These are phyloP conservation scores for Hemicrepidius hirtus DNA, from an alignment of 2,888 invertebrate genomes.

Conservation along the genomic window DNA sequence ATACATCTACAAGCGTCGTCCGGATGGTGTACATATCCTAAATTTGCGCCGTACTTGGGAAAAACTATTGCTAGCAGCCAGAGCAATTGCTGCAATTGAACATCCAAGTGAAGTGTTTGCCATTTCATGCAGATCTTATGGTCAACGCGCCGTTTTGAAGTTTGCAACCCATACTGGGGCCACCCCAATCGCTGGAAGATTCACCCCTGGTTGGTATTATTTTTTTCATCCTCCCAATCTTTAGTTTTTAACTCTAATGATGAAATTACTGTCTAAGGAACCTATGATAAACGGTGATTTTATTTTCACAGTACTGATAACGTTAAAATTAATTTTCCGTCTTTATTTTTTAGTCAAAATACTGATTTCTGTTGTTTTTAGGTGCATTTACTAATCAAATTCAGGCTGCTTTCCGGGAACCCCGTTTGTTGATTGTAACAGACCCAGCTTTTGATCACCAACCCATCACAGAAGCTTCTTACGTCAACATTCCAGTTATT, in stretches of 20 bases:
- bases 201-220: conserved; percentile 88
- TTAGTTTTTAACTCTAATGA: background rate
- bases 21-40: conserved; percentile 96
- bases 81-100: conserved; percentile 98
- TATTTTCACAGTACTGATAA: conserved; percentile 50
- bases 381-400: conserved; percentile 76
- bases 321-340: background rate
- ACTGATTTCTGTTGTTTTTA: conserved; percentile 53
- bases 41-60: conserved; percentile 99
- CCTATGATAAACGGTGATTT: conserved; percentile 75
- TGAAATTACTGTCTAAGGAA: conserved; percentile 70
- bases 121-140: conserved; percentile 95
- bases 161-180: conserved; percentile 99
- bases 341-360: too few species aligned
- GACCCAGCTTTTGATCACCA: conserved; percentile 97
- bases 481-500: conserved; percentile 99
- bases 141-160: conserved; percentile 98
- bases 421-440: conserved; percentile 95
- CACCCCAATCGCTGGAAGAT: conserved; percentile 98
- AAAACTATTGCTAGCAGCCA: conserved; percentile 96
- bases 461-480: conserved; percentile 98
- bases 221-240: too few species aligned
- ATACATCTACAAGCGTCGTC: conserved; percentile 96
- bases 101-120: conserved; percentile 98
- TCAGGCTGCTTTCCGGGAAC: conserved; percentile 98